Conservation (phyloP, 2,113 vertebrate genomes). For the Notechis scutatus region DNA sequence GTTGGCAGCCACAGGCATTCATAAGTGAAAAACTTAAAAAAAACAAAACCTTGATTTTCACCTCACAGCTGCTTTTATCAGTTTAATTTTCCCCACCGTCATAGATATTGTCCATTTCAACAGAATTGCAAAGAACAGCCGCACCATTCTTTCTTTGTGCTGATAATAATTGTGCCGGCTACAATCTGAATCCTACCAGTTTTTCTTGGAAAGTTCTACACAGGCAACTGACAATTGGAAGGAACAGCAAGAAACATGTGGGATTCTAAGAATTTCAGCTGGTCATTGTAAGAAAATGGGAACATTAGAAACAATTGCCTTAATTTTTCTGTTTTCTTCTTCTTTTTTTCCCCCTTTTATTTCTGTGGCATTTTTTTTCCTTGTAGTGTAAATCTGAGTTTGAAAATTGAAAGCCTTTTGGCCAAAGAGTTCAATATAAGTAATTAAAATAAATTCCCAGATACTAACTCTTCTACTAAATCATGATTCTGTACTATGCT, state of each 20-base stretch:
- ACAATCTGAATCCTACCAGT: background rate
- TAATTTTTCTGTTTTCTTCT: background rate
- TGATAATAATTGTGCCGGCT: background rate
- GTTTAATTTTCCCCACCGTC: background rate
- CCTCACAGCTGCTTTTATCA: background rate
- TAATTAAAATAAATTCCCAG: background rate
- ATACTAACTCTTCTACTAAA: background rate
- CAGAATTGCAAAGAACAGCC: background rate
- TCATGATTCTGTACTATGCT: background rate
- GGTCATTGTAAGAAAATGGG: background rate
- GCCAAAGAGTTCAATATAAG: background rate
- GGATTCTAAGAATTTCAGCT: background rate
- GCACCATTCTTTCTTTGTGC: background rate
- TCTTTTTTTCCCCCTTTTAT: background rate
- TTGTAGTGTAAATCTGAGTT: background rate
- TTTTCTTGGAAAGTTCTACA: background rate
- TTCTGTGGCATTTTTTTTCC: background rate
- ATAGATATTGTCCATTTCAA: background rate
- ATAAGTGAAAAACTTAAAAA: background rate
- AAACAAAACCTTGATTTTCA: background rate
- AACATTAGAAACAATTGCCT: background rate
- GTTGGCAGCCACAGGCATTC: background rate
- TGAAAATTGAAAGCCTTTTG: background rate
- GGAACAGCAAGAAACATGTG: background rate
- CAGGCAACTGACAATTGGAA: background rate